Conservation (phyloP, 2,113 vertebrate genomes). For the Diadophis punctatus region DNA sequence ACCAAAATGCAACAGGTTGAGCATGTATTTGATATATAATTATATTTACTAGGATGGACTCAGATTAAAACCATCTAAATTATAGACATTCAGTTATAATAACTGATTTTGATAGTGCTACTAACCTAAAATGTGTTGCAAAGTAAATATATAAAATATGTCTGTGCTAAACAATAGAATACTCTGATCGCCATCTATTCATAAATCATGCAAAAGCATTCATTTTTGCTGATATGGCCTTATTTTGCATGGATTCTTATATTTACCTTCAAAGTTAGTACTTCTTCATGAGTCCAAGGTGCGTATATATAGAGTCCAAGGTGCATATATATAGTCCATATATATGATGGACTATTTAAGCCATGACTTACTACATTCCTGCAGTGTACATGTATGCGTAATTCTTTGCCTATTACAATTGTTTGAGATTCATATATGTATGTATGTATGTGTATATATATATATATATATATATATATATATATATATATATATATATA, state of each 20-base stretch:
- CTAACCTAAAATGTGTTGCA: background rate
- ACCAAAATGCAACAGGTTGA: slow-evolving; percentile 93
- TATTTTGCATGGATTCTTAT: background rate
- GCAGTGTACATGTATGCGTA: background rate
- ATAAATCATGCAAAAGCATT: background rate
- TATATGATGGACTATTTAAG: no score
- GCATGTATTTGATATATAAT: background rate
- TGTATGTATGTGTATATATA: no score
- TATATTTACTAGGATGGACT: background rate
- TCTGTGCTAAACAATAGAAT: background rate
- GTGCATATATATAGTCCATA: no score
- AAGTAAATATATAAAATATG: background rate
- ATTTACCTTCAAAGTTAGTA: background rate
- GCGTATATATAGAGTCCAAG: no score
- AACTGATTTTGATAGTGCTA: background rate
- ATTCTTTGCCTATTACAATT: background rate
- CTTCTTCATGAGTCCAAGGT: background rate
- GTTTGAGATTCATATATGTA: background rate
- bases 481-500: no score
- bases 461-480: no score
- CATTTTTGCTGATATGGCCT: background rate
- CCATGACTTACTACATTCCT: background rate
- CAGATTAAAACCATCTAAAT: background rate
- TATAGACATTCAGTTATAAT: background rate
- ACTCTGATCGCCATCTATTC: background rate